Evolutionary conservation across 2,113 vertebrate species (phyloP), one percentile per base, ranked within the genome.

Genomic region (Panthera tigris): DNA sequence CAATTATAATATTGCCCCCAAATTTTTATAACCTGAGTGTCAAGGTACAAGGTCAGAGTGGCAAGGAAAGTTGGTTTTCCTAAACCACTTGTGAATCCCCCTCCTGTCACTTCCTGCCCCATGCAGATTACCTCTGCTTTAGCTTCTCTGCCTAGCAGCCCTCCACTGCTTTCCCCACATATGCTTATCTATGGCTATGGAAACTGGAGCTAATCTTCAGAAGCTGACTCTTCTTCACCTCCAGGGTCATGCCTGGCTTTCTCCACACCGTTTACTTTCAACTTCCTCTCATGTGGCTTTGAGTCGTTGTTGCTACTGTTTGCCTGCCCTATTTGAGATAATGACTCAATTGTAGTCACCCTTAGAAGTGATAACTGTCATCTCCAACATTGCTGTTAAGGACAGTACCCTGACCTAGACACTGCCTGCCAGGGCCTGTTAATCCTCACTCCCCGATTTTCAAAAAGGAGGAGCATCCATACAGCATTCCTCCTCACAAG

Each of bases 401-500:
- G 61, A 36, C 50, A 65, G 33, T 80, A 16, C 21, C 7, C 29
- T 65, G 45, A 55, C 7, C 14, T 71, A n/a, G 52, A 73, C 4
- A 78, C 11, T 5, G 36, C 9, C 21, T 57, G 39, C 1, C 29
- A 15, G 45, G 9, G 31, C 66, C 15, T 91, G 12, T 52, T 79
- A 41, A 86, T 16, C 14, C 7, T 91, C 18, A 41, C 0, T 16
- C 10, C 25, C n/a, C 21, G 15, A 52, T 79, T 96, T 23, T 41
- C 10, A 39, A 41, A 45, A 55, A 90, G 6, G 14, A 79, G 15
- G 6, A 84, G 0, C 15, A 52, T 7, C 5, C 14, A 25, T 33
- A 12, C 1, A 66, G 18, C 0, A 0, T n/a, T 9, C 16, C 19
- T 45, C 10, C 0, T 5, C 27, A 7, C 11, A 3, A 79, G 73